Percentiles rank a stretch among this genome's conserved stretches.
phyloP scores from a whole-genome alignment of 2,888 invertebrate species.

The Pandemis cinnamomeana region DNA sequence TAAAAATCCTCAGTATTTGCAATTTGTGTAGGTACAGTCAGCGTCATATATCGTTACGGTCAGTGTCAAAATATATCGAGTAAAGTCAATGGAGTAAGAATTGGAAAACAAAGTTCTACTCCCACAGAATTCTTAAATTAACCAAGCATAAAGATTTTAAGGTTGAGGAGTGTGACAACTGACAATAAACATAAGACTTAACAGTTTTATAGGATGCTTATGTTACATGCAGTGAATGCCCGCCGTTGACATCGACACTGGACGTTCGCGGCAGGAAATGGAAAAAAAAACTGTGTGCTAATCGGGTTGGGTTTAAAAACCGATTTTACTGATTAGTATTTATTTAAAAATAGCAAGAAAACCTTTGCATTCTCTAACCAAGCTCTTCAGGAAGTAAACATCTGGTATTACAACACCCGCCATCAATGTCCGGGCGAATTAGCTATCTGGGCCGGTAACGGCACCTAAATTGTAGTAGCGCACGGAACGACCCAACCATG shows the following conservation, averaged over 20 bases:
- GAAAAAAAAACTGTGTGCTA: no score
- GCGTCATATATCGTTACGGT: no score
- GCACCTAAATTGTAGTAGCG: constrained; percentile 69
- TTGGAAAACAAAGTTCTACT: background rate
- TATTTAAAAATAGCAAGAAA: constrained; percentile 9
- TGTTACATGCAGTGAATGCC: background rate
- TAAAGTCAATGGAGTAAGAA: no score
- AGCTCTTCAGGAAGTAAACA: constrained; percentile 54
- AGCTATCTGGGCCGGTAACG: constrained; percentile 75
- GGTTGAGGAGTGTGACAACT: background rate
- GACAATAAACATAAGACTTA: background rate
- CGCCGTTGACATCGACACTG: background rate
- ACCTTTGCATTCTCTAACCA: constrained; percentile 37
- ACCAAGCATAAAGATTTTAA: background rate
- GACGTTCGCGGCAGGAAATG: background rate
- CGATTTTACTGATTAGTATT: no score
- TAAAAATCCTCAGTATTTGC: background rate
- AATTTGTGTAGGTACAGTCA: background rate
- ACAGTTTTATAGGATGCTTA: background rate
- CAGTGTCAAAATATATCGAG: no score
- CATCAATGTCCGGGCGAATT: constrained; percentile 65
- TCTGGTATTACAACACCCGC: constrained; percentile 54
- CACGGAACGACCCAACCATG: constrained; percentile 63
- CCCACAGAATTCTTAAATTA: background rate
- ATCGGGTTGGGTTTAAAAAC: no score